phyloP scores from a whole-genome alignment of 2,797 vertebrate genomes.

The Gambusia yucatana region DNA sequence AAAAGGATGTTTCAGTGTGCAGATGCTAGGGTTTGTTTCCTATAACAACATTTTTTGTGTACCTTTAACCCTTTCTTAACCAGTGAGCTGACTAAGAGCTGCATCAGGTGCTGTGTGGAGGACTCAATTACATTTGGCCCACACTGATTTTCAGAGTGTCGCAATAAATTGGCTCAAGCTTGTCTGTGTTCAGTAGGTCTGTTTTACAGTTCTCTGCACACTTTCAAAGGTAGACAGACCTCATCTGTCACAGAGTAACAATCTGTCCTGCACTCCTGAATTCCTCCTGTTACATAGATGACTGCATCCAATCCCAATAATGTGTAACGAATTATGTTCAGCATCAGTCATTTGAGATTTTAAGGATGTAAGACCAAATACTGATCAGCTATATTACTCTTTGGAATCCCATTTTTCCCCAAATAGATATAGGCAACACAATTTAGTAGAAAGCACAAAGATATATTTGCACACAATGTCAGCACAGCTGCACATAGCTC shows the following conservation, averaged over 20 bases:
- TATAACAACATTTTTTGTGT: conserved; percentile 16
- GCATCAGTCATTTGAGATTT: conserved; percentile 49
- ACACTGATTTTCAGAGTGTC: conserved; percentile 76
- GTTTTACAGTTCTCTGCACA: conserved; percentile 77
- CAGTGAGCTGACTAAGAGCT: conserved; percentile 20
- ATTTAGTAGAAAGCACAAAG: conserved; percentile 25
- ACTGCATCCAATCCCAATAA: conserved; percentile 57
- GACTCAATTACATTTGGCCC: conserved; percentile 74
- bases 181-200: conserved; percentile 74
- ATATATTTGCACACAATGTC: conserved; percentile 21
- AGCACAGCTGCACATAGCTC: conserved; percentile 38
- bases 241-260: conserved; percentile 77
- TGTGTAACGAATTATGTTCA: conserved; percentile 42
- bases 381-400: conserved; percentile 38
- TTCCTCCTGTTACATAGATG: conserved; percentile 58
- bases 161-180: conserved; percentile 76
- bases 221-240: conserved; percentile 75
- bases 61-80: conserved; percentile 45
- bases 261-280: conserved; percentile 58
- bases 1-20: conserved; percentile 24
- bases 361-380: conserved; percentile 38
- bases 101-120: conserved; percentile 74
- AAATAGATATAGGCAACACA: conserved; percentile 39
- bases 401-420: conserved; percentile 31
- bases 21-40: conserved; percentile 29